phyloP scores from a whole-genome alignment of 1,140 invertebrate species.

The Drosophila mojavensis region DNA sequence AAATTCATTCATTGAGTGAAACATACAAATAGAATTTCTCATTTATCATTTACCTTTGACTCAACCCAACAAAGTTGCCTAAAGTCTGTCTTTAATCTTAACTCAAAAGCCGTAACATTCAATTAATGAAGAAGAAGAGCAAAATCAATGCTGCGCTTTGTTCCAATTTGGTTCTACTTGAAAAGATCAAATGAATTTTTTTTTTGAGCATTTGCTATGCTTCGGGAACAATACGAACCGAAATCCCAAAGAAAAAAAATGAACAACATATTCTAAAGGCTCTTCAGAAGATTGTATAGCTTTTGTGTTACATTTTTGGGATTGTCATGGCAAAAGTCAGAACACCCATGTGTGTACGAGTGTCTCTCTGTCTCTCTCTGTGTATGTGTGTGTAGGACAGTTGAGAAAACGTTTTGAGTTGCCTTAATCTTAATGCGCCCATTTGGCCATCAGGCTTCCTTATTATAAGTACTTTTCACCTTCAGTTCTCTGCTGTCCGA shows the following conservation, averaged over 20 bases:
- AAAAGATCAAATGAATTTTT: conserved; percentile 1
- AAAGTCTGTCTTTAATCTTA: not conserved
- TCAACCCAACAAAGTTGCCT: not conserved
- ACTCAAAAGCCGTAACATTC: conserved; percentile 4
- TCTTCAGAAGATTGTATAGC: not conserved
- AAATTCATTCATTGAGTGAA: not conserved
- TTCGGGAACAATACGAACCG: conserved; percentile 2
- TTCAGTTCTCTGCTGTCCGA: conserved; percentile 39
- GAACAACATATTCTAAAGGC: not conserved
- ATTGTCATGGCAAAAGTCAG: conserved; percentile 29
- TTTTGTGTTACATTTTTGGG: conserved; percentile 5
- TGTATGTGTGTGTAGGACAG: not conserved
- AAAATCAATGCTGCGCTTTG: conserved; percentile 3
- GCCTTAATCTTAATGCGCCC: conserved; percentile 36
- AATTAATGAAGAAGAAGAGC: not conserved
- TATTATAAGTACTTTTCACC: conserved; percentile 72
- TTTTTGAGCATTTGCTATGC: not conserved
- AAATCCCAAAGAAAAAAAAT: not conserved
- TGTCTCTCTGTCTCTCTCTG: no score
- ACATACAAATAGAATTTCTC: no score
- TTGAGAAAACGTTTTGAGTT: conserved; percentile 21
- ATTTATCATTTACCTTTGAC: not conserved
- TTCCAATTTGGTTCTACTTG: conserved; percentile 4
- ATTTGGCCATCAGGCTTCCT: conserved; percentile 44
- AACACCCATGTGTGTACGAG: conserved; percentile 1